Percentiles rank a stretch among this genome's conserved stretches.
Evolutionary conservation across 2,797 vertebrate genomes (phyloP).

Genomic region (Hemitrygon akajei): DNA sequence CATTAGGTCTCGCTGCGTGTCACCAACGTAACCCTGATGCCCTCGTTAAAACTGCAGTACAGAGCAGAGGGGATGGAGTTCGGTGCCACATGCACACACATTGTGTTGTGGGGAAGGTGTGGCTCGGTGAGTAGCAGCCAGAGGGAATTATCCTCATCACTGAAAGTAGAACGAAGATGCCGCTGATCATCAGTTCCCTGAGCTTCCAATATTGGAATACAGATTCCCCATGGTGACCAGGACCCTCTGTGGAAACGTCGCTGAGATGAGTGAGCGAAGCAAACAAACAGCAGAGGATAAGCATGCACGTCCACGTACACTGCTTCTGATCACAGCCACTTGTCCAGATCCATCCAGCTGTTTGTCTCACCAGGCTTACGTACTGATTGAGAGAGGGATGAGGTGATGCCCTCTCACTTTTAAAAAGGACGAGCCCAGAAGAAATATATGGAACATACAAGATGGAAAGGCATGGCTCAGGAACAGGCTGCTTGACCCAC

Average conservation of each 20-base stretch:
- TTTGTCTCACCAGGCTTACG: neutral
- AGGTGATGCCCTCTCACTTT: too few species aligned
- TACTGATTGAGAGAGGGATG: too few species aligned
- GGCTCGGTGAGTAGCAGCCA: neutral
- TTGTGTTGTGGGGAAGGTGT: neutral
- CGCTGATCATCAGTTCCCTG: neutral
- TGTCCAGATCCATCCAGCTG: neutral
- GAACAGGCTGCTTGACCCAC: too few species aligned
- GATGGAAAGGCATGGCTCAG: too few species aligned
- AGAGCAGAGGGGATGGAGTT: neutral
- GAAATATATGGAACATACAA: too few species aligned
- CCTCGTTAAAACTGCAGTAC: neutral
- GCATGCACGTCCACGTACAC: neutral
- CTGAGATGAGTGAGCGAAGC: neutral
- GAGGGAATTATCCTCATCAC: too few species aligned
- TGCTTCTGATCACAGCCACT: neutral
- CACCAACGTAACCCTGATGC: too few species aligned
- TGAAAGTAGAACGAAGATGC: neutral
- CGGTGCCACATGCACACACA: too few species aligned
- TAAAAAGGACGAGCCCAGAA: too few species aligned
- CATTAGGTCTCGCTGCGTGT: too few species aligned
- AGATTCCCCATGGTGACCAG: neutral
- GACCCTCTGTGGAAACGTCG: neutral
- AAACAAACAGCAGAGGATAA: neutral
- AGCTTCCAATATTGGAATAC: neutral